These are phyloP conservation scores for Entosphenus tridentatus DNA, from an alignment of 2,113 vertebrate species.

Conservation along the genomic window DNA sequence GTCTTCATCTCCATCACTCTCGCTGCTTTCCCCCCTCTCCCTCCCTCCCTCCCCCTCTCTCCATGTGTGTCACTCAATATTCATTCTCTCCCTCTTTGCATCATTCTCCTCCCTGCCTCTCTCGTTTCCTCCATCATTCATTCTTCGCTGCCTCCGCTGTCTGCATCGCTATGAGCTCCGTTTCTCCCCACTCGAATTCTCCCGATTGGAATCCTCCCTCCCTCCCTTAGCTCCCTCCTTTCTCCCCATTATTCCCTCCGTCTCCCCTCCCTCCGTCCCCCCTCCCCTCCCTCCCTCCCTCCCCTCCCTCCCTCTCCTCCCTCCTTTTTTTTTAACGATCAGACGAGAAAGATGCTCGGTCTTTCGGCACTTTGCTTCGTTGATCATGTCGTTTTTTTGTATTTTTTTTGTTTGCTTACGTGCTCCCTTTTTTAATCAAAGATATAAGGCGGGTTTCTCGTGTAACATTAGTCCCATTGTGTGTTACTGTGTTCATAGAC, in stretches of 20 bases:
- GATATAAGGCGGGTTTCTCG: no score
- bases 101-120: background rate
- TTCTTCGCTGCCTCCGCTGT: no score
- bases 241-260: background rate
- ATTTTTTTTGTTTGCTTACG: no score
- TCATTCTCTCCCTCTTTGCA: background rate
- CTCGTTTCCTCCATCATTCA: background rate
- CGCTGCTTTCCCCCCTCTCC: background rate
- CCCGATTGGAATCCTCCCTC: background rate
- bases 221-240: background rate
- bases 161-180: no score
- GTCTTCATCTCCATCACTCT: background rate
- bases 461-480: no score
- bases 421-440: no score
- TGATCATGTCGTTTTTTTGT: no score
- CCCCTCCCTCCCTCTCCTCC: background rate
- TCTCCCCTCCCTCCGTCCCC: background rate
- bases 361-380: no score
- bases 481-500: no score
- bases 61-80: background rate
- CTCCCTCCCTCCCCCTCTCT: background rate
- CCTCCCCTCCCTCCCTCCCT: background rate
- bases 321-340: no score
- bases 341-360: no score
- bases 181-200: background rate